Percentiles rank a stretch among this genome's conserved stretches.
phyloP scores from a whole-genome alignment of 2,113 vertebrate species.

The Siphamia tubifer region DNA sequence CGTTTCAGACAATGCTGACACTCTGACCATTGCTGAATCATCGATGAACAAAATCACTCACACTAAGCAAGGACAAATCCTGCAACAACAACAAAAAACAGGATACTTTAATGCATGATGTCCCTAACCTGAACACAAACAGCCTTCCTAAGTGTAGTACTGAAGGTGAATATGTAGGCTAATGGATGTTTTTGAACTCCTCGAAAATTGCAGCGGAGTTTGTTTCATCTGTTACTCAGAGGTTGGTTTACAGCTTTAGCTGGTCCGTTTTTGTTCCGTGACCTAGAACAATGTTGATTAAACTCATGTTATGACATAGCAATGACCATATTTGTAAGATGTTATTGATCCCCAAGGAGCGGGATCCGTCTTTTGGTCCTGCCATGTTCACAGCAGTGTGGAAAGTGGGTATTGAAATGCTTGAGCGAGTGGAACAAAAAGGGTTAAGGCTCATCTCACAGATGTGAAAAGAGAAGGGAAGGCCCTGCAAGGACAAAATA shows the following conservation, averaged over 20 bases:
- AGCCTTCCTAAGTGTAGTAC: slow-evolving; percentile 5
- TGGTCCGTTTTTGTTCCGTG: neutral
- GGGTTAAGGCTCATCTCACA: slow-evolving; percentile 49
- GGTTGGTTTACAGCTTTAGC: slow-evolving; percentile 25
- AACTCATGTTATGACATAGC: slow-evolving; percentile 28
- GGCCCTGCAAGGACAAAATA: slow-evolving; percentile 60
- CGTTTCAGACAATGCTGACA: slow-evolving; percentile 19
- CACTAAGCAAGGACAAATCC: neutral
- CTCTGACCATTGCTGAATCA: slow-evolving; percentile 30
- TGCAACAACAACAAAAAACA: neutral
- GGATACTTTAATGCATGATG: neutral
- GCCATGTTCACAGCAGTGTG: neutral
- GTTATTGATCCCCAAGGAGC: slow-evolving; percentile 31
- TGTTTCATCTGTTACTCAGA: slow-evolving; percentile 39
- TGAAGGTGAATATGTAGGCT: neutral
- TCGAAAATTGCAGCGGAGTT: slow-evolving; percentile 18
- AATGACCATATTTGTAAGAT: slow-evolving; percentile 27
- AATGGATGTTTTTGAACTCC: slow-evolving; percentile 21
- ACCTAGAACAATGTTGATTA: slow-evolving; percentile 11
- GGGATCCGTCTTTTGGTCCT: slow-evolving; percentile 14
- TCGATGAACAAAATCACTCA: slow-evolving; percentile 5
- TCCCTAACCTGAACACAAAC: slow-evolving; percentile 2
- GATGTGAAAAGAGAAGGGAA: slow-evolving; percentile 43
- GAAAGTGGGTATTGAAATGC: slow-evolving; percentile 1
- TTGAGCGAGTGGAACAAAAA: neutral